Conservation (phyloP, 2,113 vertebrate species). For the Actenoides lindsayi region DNA sequence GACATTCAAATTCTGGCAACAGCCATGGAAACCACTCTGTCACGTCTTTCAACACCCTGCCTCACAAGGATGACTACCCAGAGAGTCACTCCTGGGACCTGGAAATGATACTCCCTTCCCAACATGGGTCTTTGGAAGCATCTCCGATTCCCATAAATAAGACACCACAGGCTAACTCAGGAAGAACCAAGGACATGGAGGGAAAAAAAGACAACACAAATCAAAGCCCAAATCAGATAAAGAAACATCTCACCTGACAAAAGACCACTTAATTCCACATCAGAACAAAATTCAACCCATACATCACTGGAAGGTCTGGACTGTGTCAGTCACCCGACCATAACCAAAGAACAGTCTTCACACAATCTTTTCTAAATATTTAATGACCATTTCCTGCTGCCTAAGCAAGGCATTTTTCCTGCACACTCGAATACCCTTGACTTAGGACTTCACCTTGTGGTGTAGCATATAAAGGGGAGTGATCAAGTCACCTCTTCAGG, state of each 20-base stretch:
- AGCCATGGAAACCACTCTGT: background rate
- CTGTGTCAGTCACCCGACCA: background rate
- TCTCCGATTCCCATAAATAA: background rate
- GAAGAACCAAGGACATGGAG: background rate
- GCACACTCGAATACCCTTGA: background rate
- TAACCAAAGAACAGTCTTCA: background rate
- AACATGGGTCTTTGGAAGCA: background rate
- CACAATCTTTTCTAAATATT: background rate
- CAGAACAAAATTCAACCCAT: background rate
- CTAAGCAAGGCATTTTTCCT: background rate
- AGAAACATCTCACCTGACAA: background rate
- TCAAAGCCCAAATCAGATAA: background rate
- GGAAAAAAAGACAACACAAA: background rate
- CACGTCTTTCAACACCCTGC: background rate
- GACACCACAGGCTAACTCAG: background rate
- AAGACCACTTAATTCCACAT: background rate
- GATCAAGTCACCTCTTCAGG: background rate
- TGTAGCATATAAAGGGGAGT: background rate
- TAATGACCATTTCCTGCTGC: background rate
- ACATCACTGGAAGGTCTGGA: background rate
- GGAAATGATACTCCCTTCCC: background rate
- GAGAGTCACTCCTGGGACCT: background rate
- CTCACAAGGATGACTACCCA: background rate
- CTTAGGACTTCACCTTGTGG: background rate
- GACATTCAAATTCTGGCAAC: background rate